These are phyloP conservation scores for Idaea dimidiata DNA, from an alignment of 2,888 invertebrate genomes.

Conservation along the genomic window DNA sequence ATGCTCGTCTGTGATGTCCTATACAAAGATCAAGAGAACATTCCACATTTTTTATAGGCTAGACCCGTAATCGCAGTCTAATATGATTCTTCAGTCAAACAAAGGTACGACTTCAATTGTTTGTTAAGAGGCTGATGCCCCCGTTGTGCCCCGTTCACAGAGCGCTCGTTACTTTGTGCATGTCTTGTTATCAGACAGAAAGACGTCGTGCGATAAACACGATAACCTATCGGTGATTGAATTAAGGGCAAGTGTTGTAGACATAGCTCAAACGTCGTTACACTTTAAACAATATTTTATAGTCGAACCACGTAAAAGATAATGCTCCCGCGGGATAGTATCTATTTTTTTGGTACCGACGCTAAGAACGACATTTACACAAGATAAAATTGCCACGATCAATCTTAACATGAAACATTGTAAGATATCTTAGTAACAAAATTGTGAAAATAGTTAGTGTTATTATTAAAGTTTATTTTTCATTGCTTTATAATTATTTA, in stretches of 20 bases:
- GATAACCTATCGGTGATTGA: conserved; percentile 31
- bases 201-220: conserved; percentile 31
- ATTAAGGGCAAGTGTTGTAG: conserved; percentile 31
- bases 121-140: conserved; percentile 10
- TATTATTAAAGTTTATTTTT: too few species aligned
- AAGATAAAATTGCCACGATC: too few species aligned
- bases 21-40: conserved; percentile 27
- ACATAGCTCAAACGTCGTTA: conserved; percentile 38
- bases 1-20: not conserved
- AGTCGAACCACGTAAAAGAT: too few species aligned
- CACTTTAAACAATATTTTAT: conserved; percentile 23
- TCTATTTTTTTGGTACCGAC: too few species aligned
- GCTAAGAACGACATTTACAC: too few species aligned
- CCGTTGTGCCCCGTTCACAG: not conserved
- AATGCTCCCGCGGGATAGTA: too few species aligned
- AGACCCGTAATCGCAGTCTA: conserved; percentile 49
- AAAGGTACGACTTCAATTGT: conserved; percentile 24
- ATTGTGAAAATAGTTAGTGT: too few species aligned
- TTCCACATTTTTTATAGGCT: conserved; percentile 37
- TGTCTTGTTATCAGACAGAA: conserved; percentile 24
- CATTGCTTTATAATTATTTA: too few species aligned
- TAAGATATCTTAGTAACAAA: too few species aligned
- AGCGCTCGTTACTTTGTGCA: conserved; percentile 25
- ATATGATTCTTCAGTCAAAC: conserved; percentile 28
- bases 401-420: too few species aligned